These are phyloP conservation scores for Tragelaphus imberbis DNA, from an alignment of 2,113 vertebrate genomes.

Conservation along the genomic window DNA sequence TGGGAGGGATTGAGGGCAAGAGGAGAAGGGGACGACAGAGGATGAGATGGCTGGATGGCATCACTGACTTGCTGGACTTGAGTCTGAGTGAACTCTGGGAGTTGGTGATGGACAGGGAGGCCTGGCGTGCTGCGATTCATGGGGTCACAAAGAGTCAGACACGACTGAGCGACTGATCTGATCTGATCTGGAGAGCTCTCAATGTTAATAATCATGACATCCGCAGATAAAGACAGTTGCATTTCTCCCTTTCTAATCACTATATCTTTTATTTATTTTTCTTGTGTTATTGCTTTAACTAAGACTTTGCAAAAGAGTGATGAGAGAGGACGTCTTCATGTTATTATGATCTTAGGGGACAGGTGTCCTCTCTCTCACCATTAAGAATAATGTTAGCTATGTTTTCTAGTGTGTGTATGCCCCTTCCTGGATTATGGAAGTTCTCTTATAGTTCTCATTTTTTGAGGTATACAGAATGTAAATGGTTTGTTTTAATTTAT, in stretches of 20 bases:
- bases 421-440: neutral
- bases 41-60: too few relatives aligned
- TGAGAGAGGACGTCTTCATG: neutral
- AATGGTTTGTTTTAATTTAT: neutral
- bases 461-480: neutral
- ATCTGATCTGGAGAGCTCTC: neutral
- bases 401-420: neutral
- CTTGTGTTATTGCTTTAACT: slow-evolving; percentile 40
- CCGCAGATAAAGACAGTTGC: neutral
- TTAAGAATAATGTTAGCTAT: neutral
- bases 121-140: too few relatives aligned
- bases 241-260: neutral
- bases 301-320: neutral
- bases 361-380: neutral
- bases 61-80: too few relatives aligned
- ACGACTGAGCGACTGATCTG: too few relatives aligned
- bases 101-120: too few relatives aligned
- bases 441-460: neutral
- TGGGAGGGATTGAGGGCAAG: too few relatives aligned
- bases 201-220: neutral
- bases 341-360: neutral
- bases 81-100: too few relatives aligned
- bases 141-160: too few relatives aligned
- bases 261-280: slow-evolving; percentile 31
- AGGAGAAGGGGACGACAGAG: too few relatives aligned